A percentile compares a stretch with the other conserved stretches of the same genome.
These are phyloP conservation scores for Phortica okadai DNA, from an alignment of 2,888 invertebrate species.

Conservation along the genomic window DNA sequence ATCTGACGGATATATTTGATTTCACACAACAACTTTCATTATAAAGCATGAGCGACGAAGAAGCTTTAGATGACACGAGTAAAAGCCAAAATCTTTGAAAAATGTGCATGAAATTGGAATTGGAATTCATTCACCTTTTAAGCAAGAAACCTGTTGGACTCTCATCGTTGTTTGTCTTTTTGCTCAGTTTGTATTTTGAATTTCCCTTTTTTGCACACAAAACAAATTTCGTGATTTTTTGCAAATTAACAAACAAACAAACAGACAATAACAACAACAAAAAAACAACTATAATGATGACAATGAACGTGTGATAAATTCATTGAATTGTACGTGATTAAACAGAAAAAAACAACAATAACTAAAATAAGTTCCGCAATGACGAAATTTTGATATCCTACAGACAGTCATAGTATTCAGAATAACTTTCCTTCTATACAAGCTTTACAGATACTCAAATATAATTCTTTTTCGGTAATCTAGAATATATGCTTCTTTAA, in stretches of 20 bases:
- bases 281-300: not conserved
- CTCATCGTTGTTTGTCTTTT: slow-evolving; percentile 40
- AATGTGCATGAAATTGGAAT: slow-evolving; percentile 26
- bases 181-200: not conserved
- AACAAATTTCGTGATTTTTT: slow-evolving; percentile 12
- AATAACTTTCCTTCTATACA: not conserved
- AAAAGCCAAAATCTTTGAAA: not conserved
- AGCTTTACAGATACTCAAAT: not conserved
- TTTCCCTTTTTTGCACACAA: slow-evolving; percentile 16
- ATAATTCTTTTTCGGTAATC: no score
- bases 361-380: not conserved
- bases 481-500: no score
- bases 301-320: slow-evolving; percentile 29
- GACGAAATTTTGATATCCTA: no score
- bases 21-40: slow-evolving; percentile 18
- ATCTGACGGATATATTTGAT: slow-evolving; percentile 14
- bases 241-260: slow-evolving; percentile 20
- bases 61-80: not conserved
- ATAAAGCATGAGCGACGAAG: not conserved
- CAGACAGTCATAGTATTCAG: no score
- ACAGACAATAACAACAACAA: not conserved
- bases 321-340: slow-evolving; percentile 19
- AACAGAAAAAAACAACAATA: slow-evolving; percentile 11
- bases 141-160: slow-evolving; percentile 59
- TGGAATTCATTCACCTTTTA: slow-evolving; percentile 67